Base-by-base conservation (phyloP, 2,113 vertebrate genomes). In the Chloropsis hardwickii region DNA sequence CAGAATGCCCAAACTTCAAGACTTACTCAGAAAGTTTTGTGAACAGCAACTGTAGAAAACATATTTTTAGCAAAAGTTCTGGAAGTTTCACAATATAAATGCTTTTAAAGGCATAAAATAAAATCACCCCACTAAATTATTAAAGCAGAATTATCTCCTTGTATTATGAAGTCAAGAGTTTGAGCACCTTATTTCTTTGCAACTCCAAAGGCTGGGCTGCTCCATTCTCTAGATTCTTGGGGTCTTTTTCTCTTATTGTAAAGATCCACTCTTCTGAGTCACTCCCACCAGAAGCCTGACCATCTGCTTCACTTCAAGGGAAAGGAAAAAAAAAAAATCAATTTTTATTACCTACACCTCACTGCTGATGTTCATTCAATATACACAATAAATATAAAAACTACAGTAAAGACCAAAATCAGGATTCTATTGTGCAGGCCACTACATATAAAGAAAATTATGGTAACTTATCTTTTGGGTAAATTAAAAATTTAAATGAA, bases 251-350 rank as follows among this genome's bases (percentile, higher is more conserved):
- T 95, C 95, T 97, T 97, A 99, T 99, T 48, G 99, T 99, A 92
- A 99, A 99, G 94, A 98, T 98, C 99, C 99, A 99, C 56, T 98
- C 97, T 57, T 93, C 97, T 18, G 98, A 90, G 54, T 99, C 98
- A 10, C 97, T 97, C 37, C 98, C 98, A 73, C 98, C 99, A 10
- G 99, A 98, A 16, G 98, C 98, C 77, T 99, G 98, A 73, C 97
- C 98, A 17, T 99, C 98, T 39, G 98, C 94, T 95, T 99, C 99
- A 85, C 99, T 99, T 86, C 44, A 94, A 54, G 66, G 14, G 50
- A 47, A 62, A 37, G 45, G 12, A 5, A 67, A 90, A 90, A 91
- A 57, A 48, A 29, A 3, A 19, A 9, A 28, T 22, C 2, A 15
- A 12, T 31, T 92, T 54, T 58, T 83, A 61, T 35, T 79, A 53